Base-by-base conservation (phyloP, 1,140 invertebrate genomes). In the Pomacea maculata region DNA sequence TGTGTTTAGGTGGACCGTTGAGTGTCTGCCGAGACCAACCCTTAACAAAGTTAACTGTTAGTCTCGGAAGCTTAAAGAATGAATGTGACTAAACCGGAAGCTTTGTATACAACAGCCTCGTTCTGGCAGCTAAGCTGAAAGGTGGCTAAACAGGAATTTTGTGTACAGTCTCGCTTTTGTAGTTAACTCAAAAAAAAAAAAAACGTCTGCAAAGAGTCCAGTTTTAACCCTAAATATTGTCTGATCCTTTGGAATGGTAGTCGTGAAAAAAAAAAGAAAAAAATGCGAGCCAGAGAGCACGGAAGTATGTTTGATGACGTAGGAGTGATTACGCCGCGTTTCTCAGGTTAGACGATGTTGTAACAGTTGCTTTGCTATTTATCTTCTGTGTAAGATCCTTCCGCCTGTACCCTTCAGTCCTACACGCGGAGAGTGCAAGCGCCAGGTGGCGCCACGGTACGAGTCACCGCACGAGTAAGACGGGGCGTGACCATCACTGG, bases 391-490 rank as follows among this genome's bases (percentile, higher is more conserved):
- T 45, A 78, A 86, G 85, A 86, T 79, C 80, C 85, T 0, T 75
- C 82, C 19, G 75, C 84, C 25, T 86, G 85, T 34, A 86, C 83
- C 0, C 71, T 86, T n/a, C 83, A 86, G 75, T 86, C 85, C 3
- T 86, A 84, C 71, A 83, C 80, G 15, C 79, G 84, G 25, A 85
- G 80, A 80, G 80, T 84, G 15, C 75, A 76, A 34, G 76, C 83
- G 61, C 55, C 61, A 52, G 85, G 83, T 17, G 81, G 82, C 25
- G 70, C 54, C 25, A 81, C 82, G 6, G 74, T 83, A 1, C 45
- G 76, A 63, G 34, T 84, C 78, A 74, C 80, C 75, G 34, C 85
- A 71, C 52, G 61, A 7, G 29, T 54, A 52, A 68, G 65, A 61
- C 78, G 78, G 57, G 72, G 63, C 19, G 64, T 68, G 64, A 34